Base-by-base conservation (phyloP, 92 coral and sea anemone species). In the Paramuricea clavata region DNA sequence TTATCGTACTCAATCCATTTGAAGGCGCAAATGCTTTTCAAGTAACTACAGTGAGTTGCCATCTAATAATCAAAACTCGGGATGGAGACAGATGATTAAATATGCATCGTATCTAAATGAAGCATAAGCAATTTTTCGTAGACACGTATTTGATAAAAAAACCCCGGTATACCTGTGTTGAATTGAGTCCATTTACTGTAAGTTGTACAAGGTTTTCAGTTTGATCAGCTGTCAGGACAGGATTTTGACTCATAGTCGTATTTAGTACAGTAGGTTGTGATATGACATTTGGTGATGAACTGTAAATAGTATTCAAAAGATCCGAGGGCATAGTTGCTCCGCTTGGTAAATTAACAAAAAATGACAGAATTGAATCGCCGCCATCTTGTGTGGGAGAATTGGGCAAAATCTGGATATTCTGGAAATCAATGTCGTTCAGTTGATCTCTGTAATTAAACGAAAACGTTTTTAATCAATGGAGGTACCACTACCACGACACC, bases 311-410 rank as follows among this genome's bases (percentile, higher is more conserved):
- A 10, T 43, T 67, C 25, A 79, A 39, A n/a, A 59, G 34, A 8
- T 57, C 26, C 34, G 30, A 13, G 1, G 84, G 84, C 57, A 79
- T 59, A 1, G 84, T 36, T 49, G 41, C 68, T 26, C 71, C 84
- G 35, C 84, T 36, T 36, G 84, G 82, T 54, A 76, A 25, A 50
- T 52, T 49, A 19, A 79, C 84, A 67, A 30, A 79, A 31, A 59
- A 79, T 39, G 84, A 33, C 8, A 79, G 34, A 12, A 33, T 26
- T 34, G 84, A 28, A 34, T 79, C 57, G 36, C 0, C 5, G 25
- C 73, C 73, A 79, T 79, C 67, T 79, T 79, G 72, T 3, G 71
- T 59, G 15, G 84, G 84, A 10, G 84, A 79, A 28, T 28, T 27
- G 16, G 84, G 72, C 65, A 79, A 60, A 17, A 28, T 19, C 32